Conservation (phyloP, 2,888 invertebrate genomes). For the Hydriomena furcata region DNA sequence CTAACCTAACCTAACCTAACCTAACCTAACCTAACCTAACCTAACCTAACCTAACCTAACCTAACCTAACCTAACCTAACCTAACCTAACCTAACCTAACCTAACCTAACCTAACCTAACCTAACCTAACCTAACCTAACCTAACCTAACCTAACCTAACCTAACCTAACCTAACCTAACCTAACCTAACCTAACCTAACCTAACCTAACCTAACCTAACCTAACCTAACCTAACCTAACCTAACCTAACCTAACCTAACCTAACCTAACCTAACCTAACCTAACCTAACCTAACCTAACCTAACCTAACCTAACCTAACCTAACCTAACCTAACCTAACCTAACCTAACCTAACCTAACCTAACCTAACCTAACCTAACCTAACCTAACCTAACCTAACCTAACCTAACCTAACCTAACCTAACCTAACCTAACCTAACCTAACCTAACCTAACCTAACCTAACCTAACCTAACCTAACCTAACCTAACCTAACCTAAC, state of each 20-base stretch:
- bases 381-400: slow-evolving; percentile 18
- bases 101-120: slow-evolving; percentile 3
- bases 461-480: slow-evolving; percentile 23
- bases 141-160: slow-evolving; percentile 3
- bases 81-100: slow-evolving; percentile 3
- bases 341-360: slow-evolving; percentile 18
- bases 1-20: background rate
- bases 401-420: slow-evolving; percentile 18
- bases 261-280: slow-evolving; percentile 3
- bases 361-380: slow-evolving; percentile 18
- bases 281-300: slow-evolving; percentile 16
- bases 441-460: slow-evolving; percentile 18
- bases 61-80: slow-evolving; percentile 3
- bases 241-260: slow-evolving; percentile 3
- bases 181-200: slow-evolving; percentile 3
- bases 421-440: slow-evolving; percentile 15
- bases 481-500: slow-evolving; percentile 19
- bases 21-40: background rate
- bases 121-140: slow-evolving; percentile 3
- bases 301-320: slow-evolving; percentile 18
- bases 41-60: background rate
- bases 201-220: slow-evolving; percentile 2
- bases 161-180: slow-evolving; percentile 3
- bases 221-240: slow-evolving; percentile 2
- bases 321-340: slow-evolving; percentile 18